Evolutionary conservation across 2,113 vertebrate species (phyloP).

Genomic region (Pedetes capensis): DNA sequence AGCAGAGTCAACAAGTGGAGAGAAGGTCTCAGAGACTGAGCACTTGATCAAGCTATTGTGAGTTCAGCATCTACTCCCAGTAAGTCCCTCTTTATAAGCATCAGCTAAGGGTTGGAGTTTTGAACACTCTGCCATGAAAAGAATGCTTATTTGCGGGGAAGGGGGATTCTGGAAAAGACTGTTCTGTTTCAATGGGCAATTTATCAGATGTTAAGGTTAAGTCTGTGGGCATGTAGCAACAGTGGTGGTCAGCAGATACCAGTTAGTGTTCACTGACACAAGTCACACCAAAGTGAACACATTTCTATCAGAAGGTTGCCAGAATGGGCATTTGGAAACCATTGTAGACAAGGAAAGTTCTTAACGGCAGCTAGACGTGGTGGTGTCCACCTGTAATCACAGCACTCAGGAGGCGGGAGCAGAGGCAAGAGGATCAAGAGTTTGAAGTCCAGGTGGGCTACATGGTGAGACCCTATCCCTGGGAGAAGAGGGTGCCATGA

Average conservation of each 20-base stretch:
- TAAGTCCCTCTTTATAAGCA: neutral
- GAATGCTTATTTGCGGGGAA: neutral
- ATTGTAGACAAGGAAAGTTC: neutral
- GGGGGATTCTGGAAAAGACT: constrained; percentile 23
- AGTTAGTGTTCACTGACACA: neutral
- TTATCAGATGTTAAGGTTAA: neutral
- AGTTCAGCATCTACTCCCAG: neutral
- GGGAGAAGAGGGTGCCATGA: no score
- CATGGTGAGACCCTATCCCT: neutral
- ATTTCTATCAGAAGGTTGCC: neutral
- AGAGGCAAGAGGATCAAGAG: neutral
- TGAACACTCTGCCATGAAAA: neutral
- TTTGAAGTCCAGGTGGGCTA: neutral
- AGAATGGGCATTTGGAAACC: neutral
- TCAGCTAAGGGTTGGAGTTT: neutral
- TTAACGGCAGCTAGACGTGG: neutral
- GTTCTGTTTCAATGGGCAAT: neutral
- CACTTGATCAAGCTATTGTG: neutral
- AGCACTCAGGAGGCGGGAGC: neutral
- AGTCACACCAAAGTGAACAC: neutral
- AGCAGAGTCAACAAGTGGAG: neutral
- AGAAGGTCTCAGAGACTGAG: neutral
- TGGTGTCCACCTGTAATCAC: neutral
- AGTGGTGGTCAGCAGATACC: neutral
- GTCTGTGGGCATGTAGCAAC: neutral